Evolutionary conservation across 2,797 vertebrate genomes (phyloP).

Genomic region (Hippoglossus hippoglossus): DNA sequence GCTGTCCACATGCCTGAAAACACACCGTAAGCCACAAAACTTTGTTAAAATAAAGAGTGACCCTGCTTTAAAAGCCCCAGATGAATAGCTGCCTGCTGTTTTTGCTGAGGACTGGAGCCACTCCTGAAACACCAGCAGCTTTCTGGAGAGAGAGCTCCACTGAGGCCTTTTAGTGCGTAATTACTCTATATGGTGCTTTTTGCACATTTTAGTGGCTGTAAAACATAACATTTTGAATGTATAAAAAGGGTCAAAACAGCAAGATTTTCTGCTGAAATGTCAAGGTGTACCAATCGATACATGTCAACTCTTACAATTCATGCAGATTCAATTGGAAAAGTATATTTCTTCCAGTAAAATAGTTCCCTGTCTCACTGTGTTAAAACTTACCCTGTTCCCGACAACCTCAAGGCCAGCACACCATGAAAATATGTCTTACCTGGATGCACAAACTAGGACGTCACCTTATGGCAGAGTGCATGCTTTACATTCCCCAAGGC

Average conservation of each 20-base stretch:
- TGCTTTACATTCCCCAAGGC: background rate
- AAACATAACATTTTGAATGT: conserved; percentile 1
- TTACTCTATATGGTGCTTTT: conserved; percentile 18
- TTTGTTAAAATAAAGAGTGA: conserved; percentile 69
- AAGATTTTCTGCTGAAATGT: conserved; percentile 1
- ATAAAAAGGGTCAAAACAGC: background rate
- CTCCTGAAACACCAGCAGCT: conserved; percentile 61
- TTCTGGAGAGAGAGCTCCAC: conserved; percentile 33
- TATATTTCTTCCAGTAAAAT: background rate
- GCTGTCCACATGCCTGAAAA: conserved; percentile 60
- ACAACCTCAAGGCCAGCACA: background rate
- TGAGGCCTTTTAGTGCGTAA: conserved; percentile 10
- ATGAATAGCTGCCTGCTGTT: conserved; percentile 49
- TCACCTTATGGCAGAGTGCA: background rate
- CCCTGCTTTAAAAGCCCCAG: conserved; percentile 59
- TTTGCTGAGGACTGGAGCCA: conserved; percentile 40
- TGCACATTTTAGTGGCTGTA: conserved; percentile 18
- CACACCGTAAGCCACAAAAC: conserved; percentile 47
- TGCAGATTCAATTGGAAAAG: background rate
- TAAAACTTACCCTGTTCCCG: background rate
- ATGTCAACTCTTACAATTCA: background rate
- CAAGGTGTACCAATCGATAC: background rate
- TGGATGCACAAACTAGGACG: background rate
- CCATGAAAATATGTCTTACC: conserved; percentile 1
- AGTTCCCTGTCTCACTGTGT: background rate